Evolutionary conservation across 2,113 vertebrate genomes (phyloP).

Genomic region (Actenoides lindsayi): DNA sequence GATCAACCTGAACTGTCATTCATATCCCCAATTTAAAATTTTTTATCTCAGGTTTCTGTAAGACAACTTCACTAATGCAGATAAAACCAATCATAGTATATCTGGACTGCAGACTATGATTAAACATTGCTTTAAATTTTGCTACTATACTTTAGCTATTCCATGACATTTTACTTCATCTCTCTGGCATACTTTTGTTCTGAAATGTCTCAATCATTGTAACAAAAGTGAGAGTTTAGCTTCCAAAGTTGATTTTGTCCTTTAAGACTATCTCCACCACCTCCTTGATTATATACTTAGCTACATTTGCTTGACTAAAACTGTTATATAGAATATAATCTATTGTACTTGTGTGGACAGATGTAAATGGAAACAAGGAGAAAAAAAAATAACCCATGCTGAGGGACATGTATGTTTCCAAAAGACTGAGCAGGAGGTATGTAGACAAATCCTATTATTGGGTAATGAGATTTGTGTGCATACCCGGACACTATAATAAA

Average conservation of each 20-base stretch:
- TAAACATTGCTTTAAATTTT: background rate
- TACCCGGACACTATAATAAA: constrained; percentile 71
- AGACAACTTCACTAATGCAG: background rate
- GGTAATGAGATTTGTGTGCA: constrained; percentile 73
- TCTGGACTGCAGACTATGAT: background rate
- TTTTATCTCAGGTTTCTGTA: background rate
- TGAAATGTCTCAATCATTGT: constrained; percentile 3
- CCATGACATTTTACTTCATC: background rate
- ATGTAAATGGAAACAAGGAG: constrained; percentile 60
- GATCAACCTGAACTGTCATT: background rate
- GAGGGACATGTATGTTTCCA: constrained; percentile 67
- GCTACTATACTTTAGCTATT: background rate
- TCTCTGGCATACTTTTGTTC: background rate
- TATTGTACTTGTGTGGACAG: constrained; percentile 61
- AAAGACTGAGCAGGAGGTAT: constrained; percentile 73
- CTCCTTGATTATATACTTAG: constrained; percentile 1
- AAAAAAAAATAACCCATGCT: constrained; percentile 54
- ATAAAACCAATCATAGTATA: background rate
- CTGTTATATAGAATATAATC: constrained; percentile 36
- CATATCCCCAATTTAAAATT: background rate
- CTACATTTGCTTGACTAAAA: constrained; percentile 57
- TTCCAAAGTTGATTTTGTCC: constrained; percentile 1
- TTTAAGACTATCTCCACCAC: background rate
- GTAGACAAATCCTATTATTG: constrained; percentile 78
- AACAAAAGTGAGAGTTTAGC: constrained; percentile 8